These are phyloP conservation scores for Cuculus canorus DNA, from an alignment of 2,797 vertebrate genomes.

Conservation along the genomic window DNA sequence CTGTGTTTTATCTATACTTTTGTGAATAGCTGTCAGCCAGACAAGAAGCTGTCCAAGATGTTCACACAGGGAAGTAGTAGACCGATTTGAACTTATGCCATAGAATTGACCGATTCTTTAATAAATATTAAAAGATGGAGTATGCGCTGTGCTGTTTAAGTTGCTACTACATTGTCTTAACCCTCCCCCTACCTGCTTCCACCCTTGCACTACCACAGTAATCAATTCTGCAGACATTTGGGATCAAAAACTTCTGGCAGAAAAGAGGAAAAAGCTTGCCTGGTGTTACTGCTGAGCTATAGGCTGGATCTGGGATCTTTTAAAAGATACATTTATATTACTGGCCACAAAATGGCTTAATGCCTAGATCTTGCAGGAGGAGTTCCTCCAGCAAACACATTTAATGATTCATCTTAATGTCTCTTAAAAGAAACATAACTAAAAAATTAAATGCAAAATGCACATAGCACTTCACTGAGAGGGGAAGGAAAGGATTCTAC, in stretches of 20 bases:
- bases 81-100: slow-evolving; percentile 7
- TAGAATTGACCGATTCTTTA: neutral
- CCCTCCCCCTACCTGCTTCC: neutral
- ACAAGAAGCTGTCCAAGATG: neutral
- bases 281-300: neutral
- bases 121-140: neutral
- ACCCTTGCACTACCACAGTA: neutral
- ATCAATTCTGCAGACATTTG: neutral
- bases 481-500: neutral
- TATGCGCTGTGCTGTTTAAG: neutral
- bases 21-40: neutral
- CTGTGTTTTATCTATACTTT: neutral
- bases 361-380: neutral
- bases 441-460: neutral
- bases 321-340: neutral
- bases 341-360: neutral
- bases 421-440: neutral
- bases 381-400: slow-evolving; percentile 4
- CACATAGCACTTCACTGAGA: neutral
- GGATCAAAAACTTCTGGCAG: neutral
- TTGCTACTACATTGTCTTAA: neutral
- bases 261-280: neutral
- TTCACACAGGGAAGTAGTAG: neutral
- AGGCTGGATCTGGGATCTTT: neutral
- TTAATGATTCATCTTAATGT: neutral